Evolutionary conservation across 30 jellyfish, hydroid and myxozoan genomes (phyloP).

Genomic region (Hydractinia symbiolongicarpus): DNA sequence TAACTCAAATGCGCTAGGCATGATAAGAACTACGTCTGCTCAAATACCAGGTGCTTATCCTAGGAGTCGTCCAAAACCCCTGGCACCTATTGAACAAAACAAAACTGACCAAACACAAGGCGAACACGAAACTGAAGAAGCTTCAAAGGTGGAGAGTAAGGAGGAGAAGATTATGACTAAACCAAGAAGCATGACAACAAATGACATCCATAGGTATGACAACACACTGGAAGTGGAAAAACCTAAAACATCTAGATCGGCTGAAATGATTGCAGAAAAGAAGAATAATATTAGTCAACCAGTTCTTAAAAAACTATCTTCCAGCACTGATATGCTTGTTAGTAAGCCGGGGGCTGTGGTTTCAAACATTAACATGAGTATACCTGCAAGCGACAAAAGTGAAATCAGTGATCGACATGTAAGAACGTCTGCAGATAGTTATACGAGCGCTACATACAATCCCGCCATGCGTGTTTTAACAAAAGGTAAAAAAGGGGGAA

Average conservation of each 20-base stretch:
- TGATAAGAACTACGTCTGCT: neutral
- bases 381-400: slow-evolving; percentile 21
- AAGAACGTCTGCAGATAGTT: slow-evolving; percentile 22
- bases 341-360: neutral
- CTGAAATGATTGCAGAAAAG: slow-evolving; percentile 1
- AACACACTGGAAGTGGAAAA: neutral
- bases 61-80: neutral
- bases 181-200: slow-evolving; percentile 14
- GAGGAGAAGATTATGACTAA: neutral
- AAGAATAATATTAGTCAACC: neutral
- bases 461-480: neutral
- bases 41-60: neutral
- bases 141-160: slow-evolving; percentile 6
- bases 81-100: neutral
- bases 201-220: slow-evolving; percentile 7
- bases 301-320: neutral
- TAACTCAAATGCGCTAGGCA: slow-evolving; percentile 3
- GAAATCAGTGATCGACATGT: neutral
- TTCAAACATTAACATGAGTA: neutral
- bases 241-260: slow-evolving; percentile 18
- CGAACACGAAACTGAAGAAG: neutral
- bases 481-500: neutral
- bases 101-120: neutral
- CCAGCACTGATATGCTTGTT: neutral
- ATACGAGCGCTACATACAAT: neutral